phyloP scores from a whole-genome alignment of 2,888 invertebrate species.

The Orthonychiurus folsomi region DNA sequence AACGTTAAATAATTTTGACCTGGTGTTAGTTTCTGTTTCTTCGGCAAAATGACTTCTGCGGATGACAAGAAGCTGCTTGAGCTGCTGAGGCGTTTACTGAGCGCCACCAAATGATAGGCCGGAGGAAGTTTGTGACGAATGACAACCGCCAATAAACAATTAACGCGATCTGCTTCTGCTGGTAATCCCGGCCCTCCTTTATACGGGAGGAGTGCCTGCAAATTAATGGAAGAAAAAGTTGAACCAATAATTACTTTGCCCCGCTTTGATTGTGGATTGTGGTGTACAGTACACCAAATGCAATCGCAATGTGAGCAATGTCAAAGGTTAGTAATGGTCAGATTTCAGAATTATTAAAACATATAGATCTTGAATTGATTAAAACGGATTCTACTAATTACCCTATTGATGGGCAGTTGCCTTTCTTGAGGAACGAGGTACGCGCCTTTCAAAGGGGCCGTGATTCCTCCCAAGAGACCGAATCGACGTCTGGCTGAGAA shows the following conservation, averaged over 20 bases:
- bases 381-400: conserved; percentile 42
- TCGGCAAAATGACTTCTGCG: neutral
- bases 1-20: too few species aligned
- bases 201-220: neutral
- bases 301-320: too few species aligned
- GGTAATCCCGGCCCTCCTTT: conserved; percentile 57
- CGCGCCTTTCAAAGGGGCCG: conserved; percentile 77
- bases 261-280: too few species aligned
- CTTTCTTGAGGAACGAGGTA: conserved; percentile 80
- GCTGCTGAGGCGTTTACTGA: neutral
- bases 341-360: conserved; percentile 6
- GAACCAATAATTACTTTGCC: too few species aligned
- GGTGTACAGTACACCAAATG: too few species aligned
- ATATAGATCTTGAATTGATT: neutral
- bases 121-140: conserved; percentile 17
- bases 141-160: conserved; percentile 37
- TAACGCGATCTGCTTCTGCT: conserved; percentile 28
- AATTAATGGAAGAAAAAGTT: too few species aligned
- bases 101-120: too few species aligned
- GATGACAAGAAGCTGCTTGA: neutral
- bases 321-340: too few species aligned
- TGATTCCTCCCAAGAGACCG: conserved; percentile 68
- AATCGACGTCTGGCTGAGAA: conserved; percentile 60
- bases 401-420: conserved; percentile 60
- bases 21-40: neutral